Evolutionary conservation across 1,140 invertebrate species (phyloP), one percentile per base, ranked within the genome.

Genomic region (Drosophila eugracilis): DNA sequence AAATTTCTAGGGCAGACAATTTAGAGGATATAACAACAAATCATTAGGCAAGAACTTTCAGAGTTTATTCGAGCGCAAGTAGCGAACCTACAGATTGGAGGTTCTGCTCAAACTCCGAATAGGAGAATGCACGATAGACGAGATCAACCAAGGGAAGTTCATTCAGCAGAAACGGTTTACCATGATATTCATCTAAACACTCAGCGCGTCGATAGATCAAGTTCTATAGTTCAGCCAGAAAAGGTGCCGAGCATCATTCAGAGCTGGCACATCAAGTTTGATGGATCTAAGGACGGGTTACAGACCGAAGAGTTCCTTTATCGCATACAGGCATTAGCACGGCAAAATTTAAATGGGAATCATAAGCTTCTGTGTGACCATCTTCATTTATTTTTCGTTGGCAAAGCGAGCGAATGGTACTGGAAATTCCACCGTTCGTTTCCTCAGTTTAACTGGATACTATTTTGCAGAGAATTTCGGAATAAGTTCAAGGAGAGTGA

Each of bases 381-480:
- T 7, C 15, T 36, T 5, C n/a, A 36, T 36, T 36, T 36, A 6
- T 36, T 15, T 36, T 36, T 36, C 32, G n/a, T 36, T 14, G 32
- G 1, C 30, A 32, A 32, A 0, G 30, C 30, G 3, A 7, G 32
- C n/a, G 32, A 34, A 36, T 36, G 34, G 14, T 7, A 36, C 5
- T 36, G 14, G 6, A 36, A 15, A 2, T 36, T 36, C 14, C n/a
- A 36, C 6, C n/a, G n/a, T 4, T 14, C n/a, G n/a, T 36, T 4
- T 6, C n/a, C 2, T 14, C 34, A 15, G 6, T 37, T 37, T 7
- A 37, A 15, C 6, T 37, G 34, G 34, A 15, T 37, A 37, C 1
- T 10, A 32, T 32, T 32, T 32, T 32, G 30, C 30, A 32, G 30
- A 10, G 37, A 62, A 19, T 53, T 62, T 12, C 4, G 26, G 1